Evolutionary conservation across 2,888 invertebrate species (phyloP).

Genomic region (Acronicta aceris): DNA sequence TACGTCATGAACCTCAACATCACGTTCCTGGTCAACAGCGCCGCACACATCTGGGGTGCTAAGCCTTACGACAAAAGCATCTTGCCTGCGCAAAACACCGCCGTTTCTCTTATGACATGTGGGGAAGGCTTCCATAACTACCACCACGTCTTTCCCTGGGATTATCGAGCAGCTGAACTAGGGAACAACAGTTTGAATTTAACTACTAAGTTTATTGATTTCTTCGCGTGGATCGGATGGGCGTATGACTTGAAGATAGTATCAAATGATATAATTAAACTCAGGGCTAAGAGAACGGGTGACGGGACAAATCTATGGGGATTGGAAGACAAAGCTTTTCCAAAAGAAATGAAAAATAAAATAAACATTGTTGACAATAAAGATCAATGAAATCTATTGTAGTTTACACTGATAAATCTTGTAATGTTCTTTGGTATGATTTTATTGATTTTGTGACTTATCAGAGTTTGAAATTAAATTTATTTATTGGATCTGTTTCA

Average conservation of each 20-base stretch:
- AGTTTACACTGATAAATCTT: too few species aligned
- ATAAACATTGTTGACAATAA: conserved; percentile 9
- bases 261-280: conserved; percentile 56
- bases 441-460: too few species aligned
- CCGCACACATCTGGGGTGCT: conserved; percentile 88
- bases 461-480: too few species aligned
- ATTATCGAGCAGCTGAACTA: conserved; percentile 71
- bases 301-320: conserved; percentile 68
- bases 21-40: conserved; percentile 91
- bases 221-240: conserved; percentile 72
- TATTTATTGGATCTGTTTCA: too few species aligned
- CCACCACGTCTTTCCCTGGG: conserved; percentile 73
- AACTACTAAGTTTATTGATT: conserved; percentile 68
- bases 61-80: conserved; percentile 81
- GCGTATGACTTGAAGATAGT: conserved; percentile 71
- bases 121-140: conserved; percentile 77
- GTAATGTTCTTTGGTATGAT: too few species aligned
- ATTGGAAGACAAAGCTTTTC: conserved; percentile 39
- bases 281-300: conserved; percentile 63
- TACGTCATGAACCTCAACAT: conserved; percentile 89
- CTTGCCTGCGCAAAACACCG: conserved; percentile 59
- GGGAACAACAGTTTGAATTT: conserved; percentile 69
- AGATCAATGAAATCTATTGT: not conserved
- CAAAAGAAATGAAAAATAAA: conserved; percentile 20
- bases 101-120: conserved; percentile 54